These are phyloP conservation scores for Oscheius sp. DNA, from an alignment of 1,140 invertebrate genomes.

Conservation along the genomic window DNA sequence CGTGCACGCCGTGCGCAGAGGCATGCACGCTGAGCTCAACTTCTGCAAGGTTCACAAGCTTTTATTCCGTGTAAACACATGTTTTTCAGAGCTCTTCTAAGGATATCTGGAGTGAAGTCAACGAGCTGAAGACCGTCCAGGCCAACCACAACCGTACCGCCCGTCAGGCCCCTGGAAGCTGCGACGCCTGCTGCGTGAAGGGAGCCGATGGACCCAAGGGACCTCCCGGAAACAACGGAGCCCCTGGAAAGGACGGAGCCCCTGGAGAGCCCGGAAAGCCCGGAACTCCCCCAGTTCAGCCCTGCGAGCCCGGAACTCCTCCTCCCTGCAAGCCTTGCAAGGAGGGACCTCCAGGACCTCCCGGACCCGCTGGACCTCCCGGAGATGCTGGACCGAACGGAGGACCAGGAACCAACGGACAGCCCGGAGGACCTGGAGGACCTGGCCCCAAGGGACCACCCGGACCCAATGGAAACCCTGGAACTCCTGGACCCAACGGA, in stretches of 20 bases:
- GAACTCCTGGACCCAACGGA: too few relatives aligned
- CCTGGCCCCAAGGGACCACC: too few relatives aligned
- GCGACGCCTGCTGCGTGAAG: conserved; percentile 37
- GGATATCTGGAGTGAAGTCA: conserved; percentile 43
- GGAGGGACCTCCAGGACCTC: conserved; percentile 29
- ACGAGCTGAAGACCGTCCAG: conserved; percentile 32
- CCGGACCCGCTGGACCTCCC: too few relatives aligned
- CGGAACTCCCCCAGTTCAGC: conserved; percentile 27
- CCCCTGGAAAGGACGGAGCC: conserved; percentile 31
- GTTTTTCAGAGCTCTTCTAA: too few relatives aligned
- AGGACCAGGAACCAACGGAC: too few relatives aligned
- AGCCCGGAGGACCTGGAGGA: too few relatives aligned
- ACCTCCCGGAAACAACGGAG: conserved; percentile 24
- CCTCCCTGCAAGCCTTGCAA: conserved; percentile 37
- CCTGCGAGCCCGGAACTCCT: conserved; percentile 28
- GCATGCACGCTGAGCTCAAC: too few relatives aligned
- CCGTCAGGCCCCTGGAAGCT: conserved; percentile 36
- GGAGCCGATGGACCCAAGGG: conserved; percentile 33
- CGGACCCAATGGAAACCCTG: too few relatives aligned
- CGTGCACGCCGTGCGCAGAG: too few relatives aligned
- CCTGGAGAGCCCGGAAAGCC: conserved; percentile 31
- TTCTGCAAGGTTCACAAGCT: too few relatives aligned
- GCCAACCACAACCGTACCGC: conserved; percentile 28
- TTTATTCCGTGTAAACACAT: too few relatives aligned
- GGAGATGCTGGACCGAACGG: too few relatives aligned